Evolutionary conservation across 2,888 invertebrate species (phyloP), one percentile per base, ranked within the genome.

Genomic region (Dicyrtoma fusca): DNA sequence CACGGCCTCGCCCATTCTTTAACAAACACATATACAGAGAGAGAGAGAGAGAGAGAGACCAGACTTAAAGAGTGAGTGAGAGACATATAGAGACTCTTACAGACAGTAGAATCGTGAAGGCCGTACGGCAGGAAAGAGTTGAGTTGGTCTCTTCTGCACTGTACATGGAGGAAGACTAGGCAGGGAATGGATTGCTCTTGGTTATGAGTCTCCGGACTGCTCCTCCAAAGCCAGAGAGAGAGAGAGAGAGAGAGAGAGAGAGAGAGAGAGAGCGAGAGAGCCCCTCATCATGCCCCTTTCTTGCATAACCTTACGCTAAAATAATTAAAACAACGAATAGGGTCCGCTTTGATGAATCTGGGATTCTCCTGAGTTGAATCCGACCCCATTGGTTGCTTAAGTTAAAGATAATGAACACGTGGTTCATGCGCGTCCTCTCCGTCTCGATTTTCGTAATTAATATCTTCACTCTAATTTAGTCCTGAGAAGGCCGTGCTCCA

Each of bases 321-420:
- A 79, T 79, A 79, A 79, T 79, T 79, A 79, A 79, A 79, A 78
- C 76, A 76, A 79, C 69, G 76, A 75, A 74, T 71, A 69, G 64
- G 75, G 72, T 69, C 72, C 72, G 69, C 71, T 74, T 75, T 76
- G 76, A 76, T 79, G 79, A 79, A 73, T 73, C 72, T 75, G 65
- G 72, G 66, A 72, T 69, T 75, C 69, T 68, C 70, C 74, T 63
- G 42, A 44, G 65, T 57, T 49, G 70, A 71, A 71, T 62, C 68
- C 70, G 74, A 71, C 66, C 76, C 74, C 71, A 77, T 79, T 77
- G 79, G 77, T 69, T 77, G 72, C 70, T 71, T 75, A 74, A 75
- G 76, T 69, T 68, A 73, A 72, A 77, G 77, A 77, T 80, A 80
- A 80, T 80, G 78, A 80, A 75, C 79, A 77, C 76, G 77, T 76